Base-by-base conservation (phyloP, 2,113 vertebrate genomes). In the Sprattus sprattus region DNA sequence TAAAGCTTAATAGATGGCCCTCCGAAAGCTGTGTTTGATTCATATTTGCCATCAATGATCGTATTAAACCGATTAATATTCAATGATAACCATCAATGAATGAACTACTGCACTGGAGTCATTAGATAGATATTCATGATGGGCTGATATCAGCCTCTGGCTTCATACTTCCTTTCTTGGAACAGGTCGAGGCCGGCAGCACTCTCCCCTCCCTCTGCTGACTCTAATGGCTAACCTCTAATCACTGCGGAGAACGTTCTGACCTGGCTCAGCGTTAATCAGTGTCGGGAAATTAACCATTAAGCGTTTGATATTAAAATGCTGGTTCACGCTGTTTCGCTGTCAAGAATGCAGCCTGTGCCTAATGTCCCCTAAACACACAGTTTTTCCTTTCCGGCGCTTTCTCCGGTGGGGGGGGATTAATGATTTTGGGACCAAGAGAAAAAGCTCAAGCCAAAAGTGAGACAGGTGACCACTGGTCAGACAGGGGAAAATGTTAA, bases 261-360 rank as follows among this genome's bases (percentile, higher is more conserved):
- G 86, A 82, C 82, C 85, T 45, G 82, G 57, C 60, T 60, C 9
- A 81, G 64, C 49, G 92, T 92, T 92, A 92, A 92, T 90, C 88
- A 92, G 87, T 92, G 87, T 86, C 87, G 49, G 86, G 83, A 83
- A 90, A 89, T 89, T 86, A 91, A 90, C 86, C 80, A 84, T 88
- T 85, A 83, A 81, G 83, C 89, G 83, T 91, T 83, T 91, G 87
- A 92, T 93, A 91, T 90, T 90, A 88, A 90, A 89, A 89, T 87
- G 85, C 81, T 80, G 81, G 83, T 87, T 87, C 84, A 89, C 46
- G 60, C 83, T 86, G 81, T 54, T 67, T 52, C 67, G 50, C 86
- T 81, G 81, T 85, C 83, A 86, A 90, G 81, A 88, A 82, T 85
- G 22, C 82, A 57, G 85, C 16, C 10, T 67, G 49, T 84, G 85